These are phyloP conservation scores for Chaitophorus viminalis DNA, from an alignment of 2,888 invertebrate species.

Conservation along the genomic window DNA sequence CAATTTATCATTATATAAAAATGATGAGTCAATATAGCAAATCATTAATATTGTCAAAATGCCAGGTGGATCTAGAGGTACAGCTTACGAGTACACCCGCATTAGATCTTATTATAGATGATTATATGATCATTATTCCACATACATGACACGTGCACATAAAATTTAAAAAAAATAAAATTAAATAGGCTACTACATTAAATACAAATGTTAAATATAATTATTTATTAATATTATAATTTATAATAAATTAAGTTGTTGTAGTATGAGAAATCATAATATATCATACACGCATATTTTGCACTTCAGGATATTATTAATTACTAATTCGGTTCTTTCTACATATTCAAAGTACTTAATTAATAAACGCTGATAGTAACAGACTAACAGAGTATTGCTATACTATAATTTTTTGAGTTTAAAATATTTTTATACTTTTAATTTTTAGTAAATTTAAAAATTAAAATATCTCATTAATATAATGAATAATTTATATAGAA, in stretches of 20 bases:
- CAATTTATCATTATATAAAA: not conserved
- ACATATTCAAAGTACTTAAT: not conserved
- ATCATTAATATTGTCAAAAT: not conserved
- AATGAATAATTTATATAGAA: no score
- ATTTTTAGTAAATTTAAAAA: no score
- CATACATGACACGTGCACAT: not conserved
- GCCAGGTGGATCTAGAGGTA: not conserved
- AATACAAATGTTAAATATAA: not conserved
- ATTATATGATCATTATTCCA: not conserved
- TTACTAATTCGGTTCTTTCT: not conserved
- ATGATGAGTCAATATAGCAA: not conserved
- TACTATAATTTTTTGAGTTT: not conserved
- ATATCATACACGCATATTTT: not conserved
- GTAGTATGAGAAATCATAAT: not conserved
- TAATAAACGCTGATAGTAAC: not conserved
- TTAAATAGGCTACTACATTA: not conserved
- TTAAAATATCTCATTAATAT: no score
- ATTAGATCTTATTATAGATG: not conserved
- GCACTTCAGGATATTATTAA: no score
- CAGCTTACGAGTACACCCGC: not conserved
- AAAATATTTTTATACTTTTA: not conserved
- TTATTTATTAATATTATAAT: not conserved
- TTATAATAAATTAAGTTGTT: not conserved
- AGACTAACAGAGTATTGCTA: not conserved
- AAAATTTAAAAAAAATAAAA: not conserved